Conservation (phyloP, 1,140 invertebrate species). For the Pogonomyrmex barbatus region DNA sequence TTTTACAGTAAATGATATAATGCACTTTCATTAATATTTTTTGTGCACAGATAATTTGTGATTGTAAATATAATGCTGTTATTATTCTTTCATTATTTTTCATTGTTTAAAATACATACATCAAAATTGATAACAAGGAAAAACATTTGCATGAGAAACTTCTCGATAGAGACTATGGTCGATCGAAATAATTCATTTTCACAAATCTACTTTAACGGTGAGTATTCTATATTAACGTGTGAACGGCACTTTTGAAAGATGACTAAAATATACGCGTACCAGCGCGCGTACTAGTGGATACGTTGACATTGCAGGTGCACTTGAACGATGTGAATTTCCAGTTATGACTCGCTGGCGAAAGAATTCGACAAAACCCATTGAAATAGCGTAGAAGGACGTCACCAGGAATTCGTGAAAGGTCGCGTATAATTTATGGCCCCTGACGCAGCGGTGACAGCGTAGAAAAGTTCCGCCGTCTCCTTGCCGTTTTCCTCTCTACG, state of each 20-base stretch:
- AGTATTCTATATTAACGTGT: background rate
- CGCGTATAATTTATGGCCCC: slow-evolving; percentile 68
- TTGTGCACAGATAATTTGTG: background rate
- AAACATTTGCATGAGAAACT: background rate
- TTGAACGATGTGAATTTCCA: slow-evolving; percentile 44
- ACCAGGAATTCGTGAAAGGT: slow-evolving; percentile 41
- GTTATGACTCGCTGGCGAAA: slow-evolving; percentile 27
- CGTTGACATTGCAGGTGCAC: background rate
- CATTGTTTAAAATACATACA: background rate
- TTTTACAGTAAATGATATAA: background rate
- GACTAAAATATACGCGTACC: background rate
- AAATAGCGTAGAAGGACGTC: slow-evolving; percentile 21
- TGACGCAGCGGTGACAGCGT: slow-evolving; percentile 66
- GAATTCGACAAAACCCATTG: slow-evolving; percentile 48
- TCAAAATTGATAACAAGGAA: background rate
- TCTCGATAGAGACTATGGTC: background rate
- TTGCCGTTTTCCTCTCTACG: background rate
- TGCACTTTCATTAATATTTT: background rate
- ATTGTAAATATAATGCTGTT: background rate
- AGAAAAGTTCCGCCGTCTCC: slow-evolving; percentile 63
- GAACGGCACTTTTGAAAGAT: background rate
- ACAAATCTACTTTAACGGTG: background rate
- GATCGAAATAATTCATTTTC: background rate
- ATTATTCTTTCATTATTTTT: slow-evolving; percentile 24
- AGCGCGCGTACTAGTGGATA: background rate